phyloP scores from a whole-genome alignment of 2,113 vertebrate species.

The Myrmecobius fasciatus region DNA sequence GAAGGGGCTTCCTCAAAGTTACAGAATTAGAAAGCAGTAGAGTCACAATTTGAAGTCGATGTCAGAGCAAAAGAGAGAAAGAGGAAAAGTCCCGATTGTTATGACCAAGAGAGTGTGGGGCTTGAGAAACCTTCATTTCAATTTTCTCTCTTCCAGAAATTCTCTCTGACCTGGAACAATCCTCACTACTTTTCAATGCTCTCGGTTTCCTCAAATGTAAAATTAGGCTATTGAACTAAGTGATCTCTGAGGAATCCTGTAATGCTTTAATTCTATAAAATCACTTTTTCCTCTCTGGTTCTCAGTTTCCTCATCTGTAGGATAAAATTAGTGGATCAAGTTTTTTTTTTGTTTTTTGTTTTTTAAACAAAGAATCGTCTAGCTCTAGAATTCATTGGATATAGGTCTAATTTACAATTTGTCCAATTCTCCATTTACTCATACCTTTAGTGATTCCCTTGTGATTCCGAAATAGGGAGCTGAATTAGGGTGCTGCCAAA shows the following conservation, averaged over 20 bases:
- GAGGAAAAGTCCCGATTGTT: neutral
- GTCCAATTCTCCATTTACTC: no score
- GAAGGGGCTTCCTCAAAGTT: neutral
- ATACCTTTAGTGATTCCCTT: neutral
- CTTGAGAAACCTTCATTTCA: neutral
- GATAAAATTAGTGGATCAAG: neutral
- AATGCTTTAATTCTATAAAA: neutral
- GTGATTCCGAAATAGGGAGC: neutral
- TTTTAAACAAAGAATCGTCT: neutral
- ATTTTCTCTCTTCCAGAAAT: neutral
- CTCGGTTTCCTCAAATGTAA: neutral
- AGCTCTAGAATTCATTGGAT: neutral
- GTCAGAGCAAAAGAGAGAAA: neutral
- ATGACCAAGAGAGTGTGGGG: neutral
- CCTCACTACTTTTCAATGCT: neutral
- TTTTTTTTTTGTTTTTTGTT: no score
- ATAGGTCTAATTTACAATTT: neutral
- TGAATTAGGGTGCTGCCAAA: neutral
- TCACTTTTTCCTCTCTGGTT: no score
- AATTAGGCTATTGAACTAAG: neutral
- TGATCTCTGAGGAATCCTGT: neutral
- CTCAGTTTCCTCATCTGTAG: neutral
- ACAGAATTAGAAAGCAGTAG: neutral
- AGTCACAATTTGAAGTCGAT: neutral
- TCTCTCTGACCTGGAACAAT: neutral